Evolutionary conservation across 2,888 invertebrate genomes (phyloP).

Genomic region (Quadriops clusia): DNA sequence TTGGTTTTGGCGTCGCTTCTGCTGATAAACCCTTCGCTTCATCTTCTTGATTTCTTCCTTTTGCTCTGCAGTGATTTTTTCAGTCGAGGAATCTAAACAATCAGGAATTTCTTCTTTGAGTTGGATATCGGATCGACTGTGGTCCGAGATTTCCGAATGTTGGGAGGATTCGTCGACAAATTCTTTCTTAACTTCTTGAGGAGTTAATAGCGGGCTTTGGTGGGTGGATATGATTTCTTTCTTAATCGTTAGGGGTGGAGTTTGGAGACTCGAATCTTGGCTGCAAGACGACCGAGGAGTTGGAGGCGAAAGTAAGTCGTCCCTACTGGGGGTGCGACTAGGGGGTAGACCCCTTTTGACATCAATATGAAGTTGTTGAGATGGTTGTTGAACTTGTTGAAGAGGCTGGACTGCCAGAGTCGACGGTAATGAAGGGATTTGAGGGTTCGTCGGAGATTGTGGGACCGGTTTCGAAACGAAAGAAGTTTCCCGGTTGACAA

Average conservation of each 20-base stretch:
- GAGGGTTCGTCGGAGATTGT: constrained; percentile 17
- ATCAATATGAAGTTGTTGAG: constrained; percentile 35
- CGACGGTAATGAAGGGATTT: constrained; percentile 15
- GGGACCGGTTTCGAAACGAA: constrained; percentile 42
- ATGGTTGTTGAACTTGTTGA: constrained; percentile 26
- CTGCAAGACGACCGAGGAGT: constrained; percentile 33
- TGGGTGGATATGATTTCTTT: constrained; percentile 41
- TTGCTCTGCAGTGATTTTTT: constrained; percentile 28
- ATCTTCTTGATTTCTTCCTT: constrained; percentile 36
- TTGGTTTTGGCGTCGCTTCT: constrained; percentile 64
- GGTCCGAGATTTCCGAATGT: constrained; percentile 50
- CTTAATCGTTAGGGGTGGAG: constrained; percentile 38
- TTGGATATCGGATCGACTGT: constrained; percentile 45
- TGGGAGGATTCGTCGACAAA: constrained; percentile 57
- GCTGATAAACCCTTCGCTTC: constrained; percentile 49
- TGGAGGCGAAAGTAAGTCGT: constrained; percentile 34
- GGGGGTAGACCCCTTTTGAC: constrained; percentile 38
- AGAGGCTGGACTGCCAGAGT: constrained; percentile 23
- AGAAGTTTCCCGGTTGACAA: constrained; percentile 46
- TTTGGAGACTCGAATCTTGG: constrained; percentile 35
- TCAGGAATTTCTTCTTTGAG: constrained; percentile 49
- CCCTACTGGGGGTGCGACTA: constrained; percentile 37
- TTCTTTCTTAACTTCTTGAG: constrained; percentile 61
- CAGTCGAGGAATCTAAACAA: constrained; percentile 32
- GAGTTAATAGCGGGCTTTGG: constrained; percentile 42